Conservation (phyloP, 2,113 vertebrate genomes). For the Osmerus eperlanus region DNA sequence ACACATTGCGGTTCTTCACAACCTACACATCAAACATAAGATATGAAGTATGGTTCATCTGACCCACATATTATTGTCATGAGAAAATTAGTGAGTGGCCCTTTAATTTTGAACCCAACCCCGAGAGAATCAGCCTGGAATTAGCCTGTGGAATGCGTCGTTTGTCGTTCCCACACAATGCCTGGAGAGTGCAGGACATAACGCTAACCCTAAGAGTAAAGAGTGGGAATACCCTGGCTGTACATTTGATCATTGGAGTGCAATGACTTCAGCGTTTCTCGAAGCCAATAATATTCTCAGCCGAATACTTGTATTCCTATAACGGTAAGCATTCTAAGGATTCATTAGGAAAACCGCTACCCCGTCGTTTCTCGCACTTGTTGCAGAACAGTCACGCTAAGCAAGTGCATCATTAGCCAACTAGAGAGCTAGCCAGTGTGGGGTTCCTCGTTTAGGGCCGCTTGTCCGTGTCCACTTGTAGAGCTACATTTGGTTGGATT, state of each 20-base stretch:
- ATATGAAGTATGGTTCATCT: neutral
- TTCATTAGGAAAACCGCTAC: neutral
- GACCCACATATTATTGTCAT: slow-evolving; percentile 19
- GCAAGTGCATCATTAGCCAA: neutral
- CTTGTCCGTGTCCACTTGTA: too few relatives aligned
- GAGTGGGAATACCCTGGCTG: slow-evolving; percentile 31
- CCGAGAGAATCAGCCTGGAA: slow-evolving; percentile 52
- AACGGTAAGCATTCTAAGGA: too few relatives aligned
- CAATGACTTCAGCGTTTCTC: too few relatives aligned
- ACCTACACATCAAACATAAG: neutral
- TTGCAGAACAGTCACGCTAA: neutral
- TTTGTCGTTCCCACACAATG: slow-evolving; percentile 60
- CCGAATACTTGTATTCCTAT: too few relatives aligned
- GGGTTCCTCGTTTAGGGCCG: too few relatives aligned
- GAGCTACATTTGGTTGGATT: too few relatives aligned
- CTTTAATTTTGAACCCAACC: slow-evolving; percentile 66
- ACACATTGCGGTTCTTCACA: too few relatives aligned
- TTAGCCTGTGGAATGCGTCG: slow-evolving; percentile 69
- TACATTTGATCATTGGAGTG: too few relatives aligned
- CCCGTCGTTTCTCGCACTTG: neutral
- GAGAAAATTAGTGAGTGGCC: slow-evolving; percentile 61
- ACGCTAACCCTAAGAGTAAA: slow-evolving; percentile 20
- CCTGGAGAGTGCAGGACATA: slow-evolving; percentile 36
- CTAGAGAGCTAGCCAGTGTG: neutral
- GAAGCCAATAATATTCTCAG: too few relatives aligned